Evolutionary conservation across 1,140 invertebrate species (phyloP), one percentile per base, ranked within the genome.

Genomic region (Penaeus chinensis): DNA sequence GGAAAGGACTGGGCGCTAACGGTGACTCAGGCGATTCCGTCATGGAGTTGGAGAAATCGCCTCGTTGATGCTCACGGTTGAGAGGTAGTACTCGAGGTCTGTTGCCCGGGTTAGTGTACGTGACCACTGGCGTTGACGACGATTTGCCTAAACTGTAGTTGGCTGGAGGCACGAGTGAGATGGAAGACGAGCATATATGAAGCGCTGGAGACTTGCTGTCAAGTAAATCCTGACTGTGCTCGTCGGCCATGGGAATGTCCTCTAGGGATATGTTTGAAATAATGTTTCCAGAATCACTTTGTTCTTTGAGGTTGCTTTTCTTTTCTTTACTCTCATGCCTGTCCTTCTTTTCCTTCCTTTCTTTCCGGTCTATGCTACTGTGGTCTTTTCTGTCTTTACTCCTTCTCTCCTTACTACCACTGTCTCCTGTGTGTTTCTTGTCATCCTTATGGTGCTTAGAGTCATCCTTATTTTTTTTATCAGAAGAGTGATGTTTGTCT

Each of bases 221-320:
- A 20, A 77, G 61, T n/a, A 82, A 22, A 22, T 88, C 76, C 3
- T 88, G 71, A 24, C 62, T 84, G 69, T 65, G 54, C 5, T 89
- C 89, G 65, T 90, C 89, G 5, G 87, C 87, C 89, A 90, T 89
- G 20, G 89, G 89, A 76, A 90, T 85, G 87, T 90, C 87, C 54
- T 90, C 89, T 20, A 78, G 63, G 42, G 82, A 66, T 32, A 84
- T 32, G 42, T 76, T 61, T 16, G 84, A 81, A n/a, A 89, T 85
- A 24, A 84, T 78, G 62, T 86, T 76, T 7, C 63, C 89, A 11
- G 47, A 61, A n/a, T 63, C 66, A 13, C 80, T 85, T 20, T n/a
- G 42, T 62, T 69, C 82, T 27, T 60, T 16, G 82, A n/a, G 4
- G 22, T 61, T 77, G 22, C 80, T 81, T 20, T 27, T 80, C 47